These are phyloP conservation scores for Lacerta viridis DNA, from an alignment of 2,797 vertebrate species.

Conservation along the genomic window DNA sequence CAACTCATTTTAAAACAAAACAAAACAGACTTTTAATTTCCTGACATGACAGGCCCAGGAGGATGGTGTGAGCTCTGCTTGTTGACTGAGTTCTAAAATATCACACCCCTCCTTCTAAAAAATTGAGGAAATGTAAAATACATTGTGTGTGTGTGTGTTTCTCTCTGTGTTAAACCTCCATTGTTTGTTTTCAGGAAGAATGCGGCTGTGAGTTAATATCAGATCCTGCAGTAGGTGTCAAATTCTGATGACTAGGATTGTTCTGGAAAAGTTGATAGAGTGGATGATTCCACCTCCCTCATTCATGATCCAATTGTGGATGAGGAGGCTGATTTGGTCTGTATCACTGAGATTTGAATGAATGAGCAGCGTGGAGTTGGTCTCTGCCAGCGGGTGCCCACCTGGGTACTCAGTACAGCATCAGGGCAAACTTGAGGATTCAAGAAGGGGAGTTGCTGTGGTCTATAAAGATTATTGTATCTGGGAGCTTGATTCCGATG, in stretches of 20 bases:
- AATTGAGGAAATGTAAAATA: neutral
- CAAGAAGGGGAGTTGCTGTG: too few relatives aligned
- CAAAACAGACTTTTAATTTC: slow-evolving; percentile 38
- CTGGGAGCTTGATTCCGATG: too few relatives aligned
- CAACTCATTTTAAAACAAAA: slow-evolving; percentile 38
- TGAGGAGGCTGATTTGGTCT: too few relatives aligned
- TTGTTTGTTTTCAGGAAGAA: slow-evolving; percentile 60
- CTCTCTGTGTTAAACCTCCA: slow-evolving; percentile 32
- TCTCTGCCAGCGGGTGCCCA: too few relatives aligned
- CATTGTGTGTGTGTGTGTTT: neutral
- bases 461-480: too few relatives aligned
- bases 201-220: slow-evolving; percentile 66
- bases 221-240: slow-evolving; percentile 68
- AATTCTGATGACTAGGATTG: slow-evolving; percentile 69
- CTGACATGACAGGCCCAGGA: slow-evolving; percentile 38
- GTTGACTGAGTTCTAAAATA: slow-evolving; percentile 47
- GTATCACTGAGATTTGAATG: too few relatives aligned
- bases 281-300: slow-evolving; percentile 65
- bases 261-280: slow-evolving; percentile 68
- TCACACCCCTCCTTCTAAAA: slow-evolving; percentile 3
- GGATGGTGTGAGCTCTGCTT: slow-evolving; percentile 45
- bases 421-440: too few relatives aligned
- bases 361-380: too few relatives aligned
- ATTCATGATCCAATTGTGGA: too few relatives aligned
- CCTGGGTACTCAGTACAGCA: too few relatives aligned